Base-by-base conservation (phyloP, 2,797 vertebrate genomes). In the Phoeniculus purpureus region DNA sequence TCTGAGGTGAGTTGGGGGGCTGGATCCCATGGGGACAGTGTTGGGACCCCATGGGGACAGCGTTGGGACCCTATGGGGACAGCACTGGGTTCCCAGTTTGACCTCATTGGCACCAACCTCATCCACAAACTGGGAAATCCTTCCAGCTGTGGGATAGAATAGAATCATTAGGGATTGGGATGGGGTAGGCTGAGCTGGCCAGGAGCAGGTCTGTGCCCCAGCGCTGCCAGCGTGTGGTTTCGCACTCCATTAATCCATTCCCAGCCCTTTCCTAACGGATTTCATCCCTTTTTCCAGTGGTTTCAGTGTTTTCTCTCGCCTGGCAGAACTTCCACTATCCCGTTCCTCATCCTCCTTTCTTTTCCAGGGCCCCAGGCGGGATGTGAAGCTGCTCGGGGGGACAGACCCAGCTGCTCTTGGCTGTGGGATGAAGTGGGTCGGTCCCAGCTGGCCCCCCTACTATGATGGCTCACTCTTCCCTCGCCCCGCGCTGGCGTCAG, bases 1-100 rank as follows among this genome's bases (percentile, higher is more conserved):
- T 95, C 93, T 94, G 90, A 97, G 97, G 97, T 98, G 96, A 97
- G 94, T 81, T 81, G 48, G 47, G 66, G 45, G 32, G 32, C 51
- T 40, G 45, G 79, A 34, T 76, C 79, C 50, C 1, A 0, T 43
- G 19, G 16, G 85, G 75, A 79, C 82, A 81, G 12, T 0, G 4
- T 7, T 31, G 51, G 23, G 34, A 59, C 11, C 16, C 56, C 3
- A 4, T 3, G 45, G 43, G 54, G 77, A 48, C 11, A 4, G 4
- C 1, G 6, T 3, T 3, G 11, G 10, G 19, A 59, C 11, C 16
- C 56, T 3, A 4, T 3, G 45, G 43, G 54, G 77, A 48, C 11
- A 4, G 4, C 1, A 7, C 3, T 3, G 11, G 10, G 19, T 68
- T 43, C 8, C 27, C 22, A 2, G 5, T 9, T 6, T 3, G 21